phyloP scores from a whole-genome alignment of 2,888 invertebrate species.

The Stegophylla sp. region DNA sequence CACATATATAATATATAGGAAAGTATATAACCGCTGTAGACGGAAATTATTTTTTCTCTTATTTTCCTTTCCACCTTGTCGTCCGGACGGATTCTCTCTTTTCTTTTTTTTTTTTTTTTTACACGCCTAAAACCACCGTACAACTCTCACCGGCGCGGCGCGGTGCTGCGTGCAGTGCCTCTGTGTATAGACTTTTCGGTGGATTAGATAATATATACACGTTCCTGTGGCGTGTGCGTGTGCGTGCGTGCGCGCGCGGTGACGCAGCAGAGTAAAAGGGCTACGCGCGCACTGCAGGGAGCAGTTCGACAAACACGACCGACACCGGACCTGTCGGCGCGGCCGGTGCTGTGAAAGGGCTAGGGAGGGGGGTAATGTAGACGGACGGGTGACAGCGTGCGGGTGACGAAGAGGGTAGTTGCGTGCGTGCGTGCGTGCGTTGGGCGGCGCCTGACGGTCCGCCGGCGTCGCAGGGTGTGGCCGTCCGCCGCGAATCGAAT shows the following conservation, averaged over 20 bases:
- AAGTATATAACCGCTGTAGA: not conserved
- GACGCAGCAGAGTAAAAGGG: not conserved
- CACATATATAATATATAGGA: no score
- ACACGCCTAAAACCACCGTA: conserved; percentile 31
- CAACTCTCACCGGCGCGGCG: not conserved
- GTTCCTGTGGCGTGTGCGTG: not conserved
- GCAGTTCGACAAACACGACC: no score
- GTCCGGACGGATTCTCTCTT: not conserved
- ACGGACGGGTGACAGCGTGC: not conserved
- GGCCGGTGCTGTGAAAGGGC: not conserved
- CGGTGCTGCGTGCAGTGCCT: no score
- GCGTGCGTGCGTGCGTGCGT: not conserved
- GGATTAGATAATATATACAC: no score
- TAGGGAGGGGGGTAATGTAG: not conserved
- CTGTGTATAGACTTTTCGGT: no score
- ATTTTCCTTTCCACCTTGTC: not conserved
- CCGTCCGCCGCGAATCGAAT: conserved; percentile 34
- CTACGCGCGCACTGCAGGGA: no score
- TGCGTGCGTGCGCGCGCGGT: not conserved
- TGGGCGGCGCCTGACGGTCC: not conserved
- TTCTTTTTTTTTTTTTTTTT: not conserved
- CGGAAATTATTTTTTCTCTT: not conserved
- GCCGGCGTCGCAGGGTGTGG: conserved; percentile 44
- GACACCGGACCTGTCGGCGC: no score
- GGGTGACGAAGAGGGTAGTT: not conserved